phyloP scores from a whole-genome alignment of 2,113 vertebrate genomes.

The human (Homo sapiens) region DNA sequence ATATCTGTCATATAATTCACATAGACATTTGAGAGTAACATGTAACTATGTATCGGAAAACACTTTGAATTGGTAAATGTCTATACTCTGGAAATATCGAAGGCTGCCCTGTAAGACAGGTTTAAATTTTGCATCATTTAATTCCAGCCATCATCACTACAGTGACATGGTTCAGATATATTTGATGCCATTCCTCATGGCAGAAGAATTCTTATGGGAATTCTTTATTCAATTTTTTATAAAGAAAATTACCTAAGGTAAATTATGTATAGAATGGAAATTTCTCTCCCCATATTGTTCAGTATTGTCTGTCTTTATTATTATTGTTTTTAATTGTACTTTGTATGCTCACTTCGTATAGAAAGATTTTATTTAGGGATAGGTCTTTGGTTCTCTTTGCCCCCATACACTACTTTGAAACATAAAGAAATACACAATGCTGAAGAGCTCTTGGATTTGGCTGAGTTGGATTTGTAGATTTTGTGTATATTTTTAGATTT shows the following conservation, averaged over 20 bases:
- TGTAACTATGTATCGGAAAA: background rate
- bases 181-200: background rate
- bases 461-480: background rate
- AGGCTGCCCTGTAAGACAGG: too few species aligned
- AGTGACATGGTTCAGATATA: background rate
- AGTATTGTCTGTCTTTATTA: background rate
- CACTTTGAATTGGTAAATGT: background rate
- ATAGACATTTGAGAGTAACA: background rate
- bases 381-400: background rate
- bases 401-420: background rate
- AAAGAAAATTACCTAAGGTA: background rate
- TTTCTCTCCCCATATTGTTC: background rate
- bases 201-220: background rate
- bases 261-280: background rate
- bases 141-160: background rate
- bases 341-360: background rate
- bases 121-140: background rate
- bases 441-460: background rate
- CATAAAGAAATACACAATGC: background rate
- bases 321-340: background rate
- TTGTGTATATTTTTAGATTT: slow-evolving; percentile 1
- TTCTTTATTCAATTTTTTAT: background rate
- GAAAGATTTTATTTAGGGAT: background rate
- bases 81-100: background rate
- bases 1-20: background rate